Evolutionary conservation across 92 coral and sea anemone genomes (phyloP).

Genomic region (Umimayanthus chanpuru): DNA sequence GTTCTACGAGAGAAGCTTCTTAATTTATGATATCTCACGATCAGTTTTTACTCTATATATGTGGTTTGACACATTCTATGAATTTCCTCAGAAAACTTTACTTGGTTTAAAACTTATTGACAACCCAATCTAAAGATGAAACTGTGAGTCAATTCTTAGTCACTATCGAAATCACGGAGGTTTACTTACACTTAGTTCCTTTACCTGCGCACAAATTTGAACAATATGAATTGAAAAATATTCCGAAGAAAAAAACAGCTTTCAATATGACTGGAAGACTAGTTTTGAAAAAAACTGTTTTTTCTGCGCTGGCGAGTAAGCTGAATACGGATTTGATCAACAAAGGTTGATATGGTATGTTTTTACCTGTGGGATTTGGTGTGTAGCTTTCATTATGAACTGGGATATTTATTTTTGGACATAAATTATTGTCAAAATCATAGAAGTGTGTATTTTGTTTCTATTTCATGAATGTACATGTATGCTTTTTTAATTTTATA

Average conservation of each 20-base stretch:
- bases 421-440: too few species aligned
- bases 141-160: neutral
- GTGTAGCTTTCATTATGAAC: too few species aligned
- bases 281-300: too few species aligned
- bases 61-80: neutral
- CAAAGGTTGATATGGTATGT: too few species aligned
- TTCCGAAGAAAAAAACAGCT: neutral
- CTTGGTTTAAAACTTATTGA: neutral
- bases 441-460: neutral
- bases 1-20: neutral
- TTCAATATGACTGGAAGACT: too few species aligned
- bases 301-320: too few species aligned
- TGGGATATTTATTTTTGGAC: neutral
- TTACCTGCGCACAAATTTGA: neutral
- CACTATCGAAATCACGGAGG: neutral
- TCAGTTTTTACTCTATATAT: neutral
- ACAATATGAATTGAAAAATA: too few species aligned
- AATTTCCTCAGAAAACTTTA: too few species aligned
- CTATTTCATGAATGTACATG: neutral
- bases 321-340: too few species aligned
- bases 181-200: too few species aligned
- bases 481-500: neutral
- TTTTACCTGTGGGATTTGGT: too few species aligned
- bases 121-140: neutral
- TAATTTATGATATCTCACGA: neutral